Percentiles rank a stretch among this genome's conserved stretches.
phyloP scores from a whole-genome alignment of 1,140 invertebrate genomes.

The Drosophila seguyi region DNA sequence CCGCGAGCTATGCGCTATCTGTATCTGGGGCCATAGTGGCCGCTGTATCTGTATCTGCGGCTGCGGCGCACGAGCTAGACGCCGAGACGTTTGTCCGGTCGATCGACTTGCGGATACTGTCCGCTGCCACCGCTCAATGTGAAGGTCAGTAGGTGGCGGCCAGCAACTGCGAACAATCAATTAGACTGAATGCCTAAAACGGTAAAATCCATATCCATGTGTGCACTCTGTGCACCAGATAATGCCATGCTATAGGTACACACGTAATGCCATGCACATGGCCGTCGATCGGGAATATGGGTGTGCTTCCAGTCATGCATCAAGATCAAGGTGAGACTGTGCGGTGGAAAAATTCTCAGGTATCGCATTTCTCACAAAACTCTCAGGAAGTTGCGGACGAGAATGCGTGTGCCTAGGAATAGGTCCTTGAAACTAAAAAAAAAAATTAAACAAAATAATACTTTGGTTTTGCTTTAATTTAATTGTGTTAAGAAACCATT shows the following conservation, averaged over 20 bases:
- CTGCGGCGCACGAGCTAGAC: conserved; percentile 62
- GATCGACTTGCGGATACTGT: conserved; percentile 75
- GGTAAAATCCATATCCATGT: conserved; percentile 64
- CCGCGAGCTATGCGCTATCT: conserved; percentile 12
- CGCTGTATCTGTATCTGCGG: conserved; percentile 8
- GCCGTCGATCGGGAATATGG: conserved; percentile 43
- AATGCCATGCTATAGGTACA: conserved; percentile 23
- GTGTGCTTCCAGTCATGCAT: conserved; percentile 48
- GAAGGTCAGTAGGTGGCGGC: conserved; percentile 82
- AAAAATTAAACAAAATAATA: background rate
- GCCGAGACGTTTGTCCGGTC: conserved; percentile 72
- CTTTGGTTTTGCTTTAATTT: background rate
- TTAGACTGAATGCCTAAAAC: conserved; percentile 75
- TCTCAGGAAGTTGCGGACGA: conserved; percentile 4
- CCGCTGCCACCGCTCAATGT: conserved; percentile 68
- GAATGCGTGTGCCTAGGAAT: background rate
- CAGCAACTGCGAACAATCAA: conserved; percentile 75
- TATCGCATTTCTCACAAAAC: conserved; percentile 7
- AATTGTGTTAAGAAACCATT: background rate
- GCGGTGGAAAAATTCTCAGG: background rate
- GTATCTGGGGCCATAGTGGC: conserved; percentile 12
- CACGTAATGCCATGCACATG: conserved; percentile 40
- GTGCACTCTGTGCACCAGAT: conserved; percentile 53
- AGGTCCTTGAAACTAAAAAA: background rate
- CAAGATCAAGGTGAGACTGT: conserved; percentile 53